Base-by-base conservation (phyloP, 2,797 vertebrate genomes). In the Gymnopithys bicolor region DNA sequence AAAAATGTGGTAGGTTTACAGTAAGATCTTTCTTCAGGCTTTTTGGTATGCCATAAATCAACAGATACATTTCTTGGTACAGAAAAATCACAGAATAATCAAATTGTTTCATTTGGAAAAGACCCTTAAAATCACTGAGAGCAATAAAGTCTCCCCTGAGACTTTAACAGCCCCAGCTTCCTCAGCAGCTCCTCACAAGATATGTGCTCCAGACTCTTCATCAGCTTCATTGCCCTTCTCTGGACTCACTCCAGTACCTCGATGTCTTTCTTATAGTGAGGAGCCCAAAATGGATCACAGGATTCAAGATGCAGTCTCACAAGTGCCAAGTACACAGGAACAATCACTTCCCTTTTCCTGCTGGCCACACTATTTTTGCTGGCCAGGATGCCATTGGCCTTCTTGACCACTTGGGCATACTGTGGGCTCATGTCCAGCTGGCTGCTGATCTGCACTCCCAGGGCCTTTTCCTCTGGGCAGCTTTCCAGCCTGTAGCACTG, bases 371-470 rank as follows among this genome's bases (percentile, higher is more conserved):
- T 23, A 1, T 8, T 64, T n/a, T 45, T 69, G 7, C 51, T 75
- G 19, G 7, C 45, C 62, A 48, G 84, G 43, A 58, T 23, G 19
- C 10, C 48, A 28, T 1, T 43, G 3, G 32, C 18, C 32, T n/a
- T 19, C 52, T 52, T 37, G 45, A 45, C 19, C 23, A 48, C 23
- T 15, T 53, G 45, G 39, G 39, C 19, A 55, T 18, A 49, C 1
- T n/a, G 0, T 2, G 46, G 62, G 62, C 17, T 70, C 28, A 3
- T 5, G 4, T 28, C 48, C 70, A 76, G 14, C 18, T 35, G 1
- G 23, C 22, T 39, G 11, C 15, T 6, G 4, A 10, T 8, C 32
- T 53, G 24, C 24, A 24, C 7, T 1, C 2, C 5, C 51, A 84
- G 28, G 21, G 8, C 14, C 18, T 81, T 76, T 60, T 30, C 35